These are phyloP conservation scores for Steinernema feltiae DNA, from an alignment of 1,140 invertebrate species.

Conservation along the genomic window DNA sequence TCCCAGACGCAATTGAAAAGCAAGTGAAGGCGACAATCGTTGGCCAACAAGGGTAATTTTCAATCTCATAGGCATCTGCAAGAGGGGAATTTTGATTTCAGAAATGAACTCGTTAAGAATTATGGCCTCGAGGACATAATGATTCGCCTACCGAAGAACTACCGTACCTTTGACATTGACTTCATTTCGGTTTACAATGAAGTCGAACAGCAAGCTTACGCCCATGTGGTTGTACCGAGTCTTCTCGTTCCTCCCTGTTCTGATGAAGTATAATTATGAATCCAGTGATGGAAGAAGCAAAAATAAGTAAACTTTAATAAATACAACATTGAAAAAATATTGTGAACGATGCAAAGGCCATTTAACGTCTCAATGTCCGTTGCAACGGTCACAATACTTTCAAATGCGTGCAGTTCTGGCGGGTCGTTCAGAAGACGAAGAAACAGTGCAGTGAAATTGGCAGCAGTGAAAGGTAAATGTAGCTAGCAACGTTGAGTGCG, in stretches of 20 bases:
- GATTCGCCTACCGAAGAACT: slow-evolving; percentile 41
- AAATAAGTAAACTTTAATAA: too few relatives aligned
- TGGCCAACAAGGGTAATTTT: slow-evolving; percentile 35
- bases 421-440: not conserved
- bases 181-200: slow-evolving; percentile 50
- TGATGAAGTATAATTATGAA: slow-evolving; percentile 32
- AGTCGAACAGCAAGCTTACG: slow-evolving; percentile 47
- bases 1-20: slow-evolving; percentile 47
- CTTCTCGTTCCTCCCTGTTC: slow-evolving; percentile 48
- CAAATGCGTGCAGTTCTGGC: not conserved
- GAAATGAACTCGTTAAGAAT: slow-evolving; percentile 39
- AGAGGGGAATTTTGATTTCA: slow-evolving; percentile 31
- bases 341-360: slow-evolving; percentile 39
- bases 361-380: slow-evolving; percentile 34
- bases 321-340: not conserved
- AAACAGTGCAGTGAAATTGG: not conserved
- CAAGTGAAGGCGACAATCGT: slow-evolving; percentile 46
- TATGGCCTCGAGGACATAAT: slow-evolving; percentile 47
- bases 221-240: slow-evolving; percentile 44
- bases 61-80: not conserved
- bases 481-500: not conserved
- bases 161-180: slow-evolving; percentile 52
- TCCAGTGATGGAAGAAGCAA: not conserved
- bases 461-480: not conserved
- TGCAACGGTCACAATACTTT: slow-evolving; percentile 47